Conservation (phyloP, 2,797 vertebrate species). For the Pseudotriccus pelzelni region DNA sequence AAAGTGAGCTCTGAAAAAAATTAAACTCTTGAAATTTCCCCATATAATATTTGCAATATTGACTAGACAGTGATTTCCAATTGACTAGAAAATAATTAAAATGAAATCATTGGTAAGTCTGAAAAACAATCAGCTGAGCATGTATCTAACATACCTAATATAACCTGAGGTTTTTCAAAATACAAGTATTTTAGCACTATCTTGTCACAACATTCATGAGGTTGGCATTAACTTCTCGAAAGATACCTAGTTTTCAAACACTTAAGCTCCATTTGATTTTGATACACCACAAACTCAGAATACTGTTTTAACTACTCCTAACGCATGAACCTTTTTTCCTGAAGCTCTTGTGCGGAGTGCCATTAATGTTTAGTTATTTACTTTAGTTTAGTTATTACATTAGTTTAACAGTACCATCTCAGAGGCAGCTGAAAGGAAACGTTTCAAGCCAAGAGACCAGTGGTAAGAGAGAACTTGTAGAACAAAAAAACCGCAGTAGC, state of each 20-base stretch:
- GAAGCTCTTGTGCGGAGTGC: background rate
- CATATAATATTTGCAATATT: background rate
- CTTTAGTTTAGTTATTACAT: background rate
- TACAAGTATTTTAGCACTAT: background rate
- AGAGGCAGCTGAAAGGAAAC: background rate
- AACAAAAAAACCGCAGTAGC: background rate
- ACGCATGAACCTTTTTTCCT: background rate
- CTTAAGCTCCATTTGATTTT: background rate
- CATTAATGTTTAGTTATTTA: background rate
- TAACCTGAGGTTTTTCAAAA: background rate
- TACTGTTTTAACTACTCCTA: background rate
- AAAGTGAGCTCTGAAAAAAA: background rate
- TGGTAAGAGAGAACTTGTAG: background rate
- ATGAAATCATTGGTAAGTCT: background rate
- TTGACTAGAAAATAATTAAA: background rate
- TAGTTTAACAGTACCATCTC: background rate
- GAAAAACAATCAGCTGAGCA: background rate
- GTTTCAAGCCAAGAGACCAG: background rate
- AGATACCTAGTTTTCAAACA: background rate
- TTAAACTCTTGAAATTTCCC: background rate
- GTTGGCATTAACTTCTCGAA: background rate
- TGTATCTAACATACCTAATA: accelerated
- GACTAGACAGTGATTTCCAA: background rate
- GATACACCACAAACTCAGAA: background rate
- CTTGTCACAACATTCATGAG: background rate